phyloP scores from a whole-genome alignment of 2,888 invertebrate genomes.

The Clusia tigrina region DNA sequence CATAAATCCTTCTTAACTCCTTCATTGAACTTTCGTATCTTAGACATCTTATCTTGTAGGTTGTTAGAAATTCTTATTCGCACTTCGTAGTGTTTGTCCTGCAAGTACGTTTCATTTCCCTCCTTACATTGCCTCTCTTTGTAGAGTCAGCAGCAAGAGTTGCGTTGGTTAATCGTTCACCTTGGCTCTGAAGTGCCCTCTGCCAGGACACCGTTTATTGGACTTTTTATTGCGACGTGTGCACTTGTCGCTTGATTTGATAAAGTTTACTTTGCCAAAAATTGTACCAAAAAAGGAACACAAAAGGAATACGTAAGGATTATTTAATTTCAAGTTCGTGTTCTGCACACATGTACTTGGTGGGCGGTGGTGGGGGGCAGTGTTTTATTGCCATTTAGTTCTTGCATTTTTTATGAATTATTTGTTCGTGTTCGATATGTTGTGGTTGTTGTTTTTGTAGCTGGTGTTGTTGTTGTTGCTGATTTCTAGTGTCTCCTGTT shows the following conservation, averaged over 20 bases:
- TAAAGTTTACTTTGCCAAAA: conserved; percentile 3
- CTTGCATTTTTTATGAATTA: conserved; percentile 34
- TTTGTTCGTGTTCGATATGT: conserved; percentile 21
- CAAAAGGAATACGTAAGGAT: conserved; percentile 3
- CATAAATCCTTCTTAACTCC: no score
- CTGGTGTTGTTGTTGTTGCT: conserved; percentile 10
- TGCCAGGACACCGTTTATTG: background rate
- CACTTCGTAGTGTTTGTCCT: no score
- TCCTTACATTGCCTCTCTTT: no score
- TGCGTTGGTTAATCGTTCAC: no score
- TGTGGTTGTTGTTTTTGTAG: background rate
- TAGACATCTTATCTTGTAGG: no score
- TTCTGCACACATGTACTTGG: background rate
- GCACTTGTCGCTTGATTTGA: conserved; percentile 24
- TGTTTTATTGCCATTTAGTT: conserved; percentile 30
- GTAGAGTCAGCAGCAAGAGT: no score
- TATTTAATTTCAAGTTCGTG: conserved; percentile 23
- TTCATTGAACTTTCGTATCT: no score
- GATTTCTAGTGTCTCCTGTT: background rate
- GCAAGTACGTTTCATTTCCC: no score
- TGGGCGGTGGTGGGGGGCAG: background rate
- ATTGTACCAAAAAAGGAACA: background rate
- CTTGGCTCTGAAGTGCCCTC: background rate
- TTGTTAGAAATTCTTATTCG: no score
- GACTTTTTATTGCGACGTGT: conserved; percentile 11